A percentile compares a stretch with the other conserved stretches of the same genome.
These are phyloP conservation scores for Chrysolina americana DNA, from an alignment of 2,888 invertebrate genomes.

Conservation along the genomic window DNA sequence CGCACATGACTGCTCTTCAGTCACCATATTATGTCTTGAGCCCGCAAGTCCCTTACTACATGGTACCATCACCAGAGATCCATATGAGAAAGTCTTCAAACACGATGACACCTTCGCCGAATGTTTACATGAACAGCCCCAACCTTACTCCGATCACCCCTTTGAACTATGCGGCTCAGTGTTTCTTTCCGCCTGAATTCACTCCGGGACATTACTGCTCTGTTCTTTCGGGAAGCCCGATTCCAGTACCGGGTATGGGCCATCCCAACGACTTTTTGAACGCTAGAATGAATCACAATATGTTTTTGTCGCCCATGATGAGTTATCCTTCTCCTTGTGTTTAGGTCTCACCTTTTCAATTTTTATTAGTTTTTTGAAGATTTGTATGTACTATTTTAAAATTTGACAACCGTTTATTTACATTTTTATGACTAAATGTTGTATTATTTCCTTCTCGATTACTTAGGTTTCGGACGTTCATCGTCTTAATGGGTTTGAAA, in stretches of 20 bases:
- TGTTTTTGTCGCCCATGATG: slow-evolving; percentile 36
- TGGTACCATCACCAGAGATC: slow-evolving; percentile 23
- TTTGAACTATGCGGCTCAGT: slow-evolving; percentile 26
- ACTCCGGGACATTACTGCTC: slow-evolving; percentile 41
- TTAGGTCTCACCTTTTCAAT: background rate
- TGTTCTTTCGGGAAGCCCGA: slow-evolving; percentile 38
- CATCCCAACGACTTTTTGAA: slow-evolving; percentile 45
- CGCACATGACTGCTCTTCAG: slow-evolving; percentile 37
- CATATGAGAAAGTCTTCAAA: slow-evolving; percentile 50
- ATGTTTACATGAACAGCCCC: slow-evolving; percentile 45
- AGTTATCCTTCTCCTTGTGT: background rate
- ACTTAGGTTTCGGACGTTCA: too few species aligned
- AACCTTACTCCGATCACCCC: slow-evolving; percentile 50
- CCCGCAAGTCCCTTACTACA: slow-evolving; percentile 34
- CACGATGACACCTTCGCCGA: slow-evolving; percentile 44
- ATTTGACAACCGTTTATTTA: background rate
- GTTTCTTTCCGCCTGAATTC: slow-evolving; percentile 58
- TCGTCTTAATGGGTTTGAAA: too few species aligned
- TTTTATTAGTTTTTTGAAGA: background rate
- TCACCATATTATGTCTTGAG: slow-evolving; percentile 38
- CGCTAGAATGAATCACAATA: slow-evolving; percentile 30
- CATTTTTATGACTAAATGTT: background rate
- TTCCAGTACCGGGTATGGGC: slow-evolving; percentile 27
- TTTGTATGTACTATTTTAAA: background rate
- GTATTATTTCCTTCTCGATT: background rate